Evolutionary conservation across 1,140 invertebrate genomes (phyloP), one percentile per base, ranked within the genome.

Genomic region (Augochlora pura): DNA sequence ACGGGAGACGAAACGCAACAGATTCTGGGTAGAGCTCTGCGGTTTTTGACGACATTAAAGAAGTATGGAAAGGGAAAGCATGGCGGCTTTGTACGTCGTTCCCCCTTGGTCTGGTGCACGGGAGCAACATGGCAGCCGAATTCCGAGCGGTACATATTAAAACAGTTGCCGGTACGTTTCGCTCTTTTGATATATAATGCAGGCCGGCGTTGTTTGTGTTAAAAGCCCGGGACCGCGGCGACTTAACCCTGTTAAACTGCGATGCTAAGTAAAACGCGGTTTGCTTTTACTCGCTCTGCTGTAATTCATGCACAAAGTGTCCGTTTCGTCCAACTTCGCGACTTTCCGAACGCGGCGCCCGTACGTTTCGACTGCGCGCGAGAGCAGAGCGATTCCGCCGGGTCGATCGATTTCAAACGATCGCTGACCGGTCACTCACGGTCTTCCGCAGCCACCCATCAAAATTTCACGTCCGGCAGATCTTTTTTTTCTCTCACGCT

Each of bases 181-280:
- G 82, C 86, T 91, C 91, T 92, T 93, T 93, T 93, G 92, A 92
- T 93, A 90, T 91, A 93, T 93, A 92, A 93, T 93, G 89, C 92
- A 93, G 81, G 86, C 87, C 39, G 71, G 92, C 89, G 91, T 93
- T 93, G 92, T 93, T 92, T 91, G 90, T 88, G 90, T 91, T 92
- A 93, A 93, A 92, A 92, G 91, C 91, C 89, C 89, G 88, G 89
- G 90, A 93, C 91, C 91, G 77, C 91, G 88, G 86, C 79, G 89
- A 92, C 91, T 92, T 93, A 92, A 93, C 90, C 89, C 92, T 91
- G 91, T 93, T 92, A 93, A 93, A 93, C 91, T 92, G 88, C 90
- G 88, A 92, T 92, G 91, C 90, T 91, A 92, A 93, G 92, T 93
- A 89, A 92, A 93, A 92, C 91, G 91, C 90, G 90, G 90, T 92